These are phyloP conservation scores for Neodontobutis hainanensis DNA, from an alignment of 2,113 vertebrate species.

Conservation along the genomic window DNA sequence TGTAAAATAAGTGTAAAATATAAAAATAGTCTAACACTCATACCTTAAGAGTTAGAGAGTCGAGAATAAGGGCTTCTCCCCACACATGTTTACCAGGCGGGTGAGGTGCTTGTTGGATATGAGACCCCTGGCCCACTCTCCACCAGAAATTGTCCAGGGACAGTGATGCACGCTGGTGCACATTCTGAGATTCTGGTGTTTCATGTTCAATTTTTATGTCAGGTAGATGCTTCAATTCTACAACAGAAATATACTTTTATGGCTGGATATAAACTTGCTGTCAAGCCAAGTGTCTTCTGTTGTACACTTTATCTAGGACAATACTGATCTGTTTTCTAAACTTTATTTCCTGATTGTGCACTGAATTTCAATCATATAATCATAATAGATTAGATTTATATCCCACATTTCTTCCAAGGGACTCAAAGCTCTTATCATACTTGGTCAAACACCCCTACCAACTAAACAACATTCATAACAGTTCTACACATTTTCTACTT, in stretches of 20 bases:
- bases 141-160: slow-evolving; percentile 93
- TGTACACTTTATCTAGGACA: too few relatives aligned
- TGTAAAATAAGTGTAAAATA: not conserved
- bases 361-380: not conserved
- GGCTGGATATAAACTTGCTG: too few relatives aligned
- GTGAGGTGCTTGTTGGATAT: slow-evolving; percentile 94
- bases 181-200: slow-evolving; percentile 80
- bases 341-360: not conserved
- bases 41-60: slow-evolving; percentile 91
- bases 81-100: slow-evolving; percentile 95
- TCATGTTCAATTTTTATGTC: slow-evolving; percentile 79
- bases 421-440: too few relatives aligned
- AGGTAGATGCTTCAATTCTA: slow-evolving; percentile 78
- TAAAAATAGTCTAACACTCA: not conserved
- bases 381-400: too few relatives aligned
- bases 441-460: too few relatives aligned
- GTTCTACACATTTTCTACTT: too few relatives aligned
- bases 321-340: too few relatives aligned
- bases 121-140: slow-evolving; percentile 95
- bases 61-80: slow-evolving; percentile 93
- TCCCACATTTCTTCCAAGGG: too few relatives aligned
- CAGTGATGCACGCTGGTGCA: slow-evolving; percentile 87
- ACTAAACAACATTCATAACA: too few relatives aligned
- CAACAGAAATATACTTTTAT: not conserved
- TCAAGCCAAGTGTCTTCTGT: too few relatives aligned